Evolutionary conservation across 1,140 invertebrate genomes (phyloP).

Genomic region (Tetramorium simillimum): DNA sequence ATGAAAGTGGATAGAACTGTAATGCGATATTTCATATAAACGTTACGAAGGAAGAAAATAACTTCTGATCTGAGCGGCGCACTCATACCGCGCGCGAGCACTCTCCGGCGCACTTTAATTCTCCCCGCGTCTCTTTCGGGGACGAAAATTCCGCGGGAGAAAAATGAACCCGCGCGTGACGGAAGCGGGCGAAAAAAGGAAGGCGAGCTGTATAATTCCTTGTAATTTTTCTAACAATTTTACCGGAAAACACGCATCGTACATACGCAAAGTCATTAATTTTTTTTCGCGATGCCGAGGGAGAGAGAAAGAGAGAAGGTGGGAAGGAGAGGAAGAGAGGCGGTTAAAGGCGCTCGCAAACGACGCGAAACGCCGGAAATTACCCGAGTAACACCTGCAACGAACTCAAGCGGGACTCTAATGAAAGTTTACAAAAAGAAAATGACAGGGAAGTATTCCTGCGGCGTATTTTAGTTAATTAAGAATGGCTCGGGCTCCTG

Average conservation of each 20-base stretch:
- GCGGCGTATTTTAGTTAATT: constrained; percentile 59
- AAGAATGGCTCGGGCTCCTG: constrained; percentile 36
- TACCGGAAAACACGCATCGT: neutral
- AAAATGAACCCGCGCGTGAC: neutral
- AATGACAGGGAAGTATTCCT: constrained; percentile 36
- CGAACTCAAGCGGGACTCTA: constrained; percentile 45
- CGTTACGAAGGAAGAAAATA: constrained; percentile 32
- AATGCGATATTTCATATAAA: constrained; percentile 29
- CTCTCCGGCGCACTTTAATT: constrained; percentile 28
- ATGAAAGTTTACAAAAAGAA: constrained; percentile 54
- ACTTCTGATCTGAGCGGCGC: constrained; percentile 16
- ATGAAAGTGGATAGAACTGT: constrained; percentile 14
- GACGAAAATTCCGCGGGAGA: neutral
- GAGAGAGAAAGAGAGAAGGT: neutral
- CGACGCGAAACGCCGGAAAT: constrained; percentile 46
- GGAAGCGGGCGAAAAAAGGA: neutral
- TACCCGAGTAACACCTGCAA: constrained; percentile 54
- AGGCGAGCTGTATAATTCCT: neutral
- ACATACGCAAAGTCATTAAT: constrained; percentile 24
- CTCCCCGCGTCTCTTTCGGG: neutral
- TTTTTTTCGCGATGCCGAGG: neutral
- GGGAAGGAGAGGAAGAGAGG: neutral
- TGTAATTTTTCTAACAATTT: constrained; percentile 27
- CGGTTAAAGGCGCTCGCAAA: constrained; percentile 7
- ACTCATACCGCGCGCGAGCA: constrained; percentile 4